These are phyloP conservation scores for Epistrophe grossulariae DNA, from an alignment of 2,888 invertebrate species.

Conservation along the genomic window DNA sequence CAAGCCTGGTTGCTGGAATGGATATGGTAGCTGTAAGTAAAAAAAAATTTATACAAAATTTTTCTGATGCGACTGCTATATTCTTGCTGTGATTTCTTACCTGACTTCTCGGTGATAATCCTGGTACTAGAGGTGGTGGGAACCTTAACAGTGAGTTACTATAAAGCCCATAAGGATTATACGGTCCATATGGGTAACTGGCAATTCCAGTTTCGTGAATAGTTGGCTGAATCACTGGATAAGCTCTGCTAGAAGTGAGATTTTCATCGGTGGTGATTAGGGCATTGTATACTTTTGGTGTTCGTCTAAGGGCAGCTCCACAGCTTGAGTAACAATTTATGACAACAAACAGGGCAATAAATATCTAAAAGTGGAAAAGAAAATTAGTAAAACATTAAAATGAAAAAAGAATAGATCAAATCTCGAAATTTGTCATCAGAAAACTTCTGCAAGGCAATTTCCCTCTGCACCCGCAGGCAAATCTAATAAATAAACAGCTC, in stretches of 20 bases:
- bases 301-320: conserved; percentile 82
- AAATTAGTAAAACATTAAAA: conserved; percentile 17
- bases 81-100: conserved; percentile 72
- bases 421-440: too few species aligned
- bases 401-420: too few species aligned
- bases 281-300: conserved; percentile 92
- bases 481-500: too few species aligned
- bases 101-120: conserved; percentile 79
- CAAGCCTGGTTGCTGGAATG: conserved; percentile 73
- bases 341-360: conserved; percentile 76
- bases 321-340: conserved; percentile 74
- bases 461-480: too few species aligned
- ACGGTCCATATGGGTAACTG: conserved; percentile 81
- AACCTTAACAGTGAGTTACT: conserved; percentile 81
- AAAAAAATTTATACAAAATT: neutral
- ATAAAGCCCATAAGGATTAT: conserved; percentile 81
- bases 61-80: neutral
- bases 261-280: conserved; percentile 91
- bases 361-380: conserved; percentile 76
- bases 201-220: conserved; percentile 87
- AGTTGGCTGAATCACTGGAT: conserved; percentile 90
- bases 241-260: conserved; percentile 90
- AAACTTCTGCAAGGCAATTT: too few species aligned
- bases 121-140: conserved; percentile 81
- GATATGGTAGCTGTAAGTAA: conserved; percentile 79